Evolutionary conservation across 2,888 invertebrate species (phyloP).

Genomic region (Acleris cristana): DNA sequence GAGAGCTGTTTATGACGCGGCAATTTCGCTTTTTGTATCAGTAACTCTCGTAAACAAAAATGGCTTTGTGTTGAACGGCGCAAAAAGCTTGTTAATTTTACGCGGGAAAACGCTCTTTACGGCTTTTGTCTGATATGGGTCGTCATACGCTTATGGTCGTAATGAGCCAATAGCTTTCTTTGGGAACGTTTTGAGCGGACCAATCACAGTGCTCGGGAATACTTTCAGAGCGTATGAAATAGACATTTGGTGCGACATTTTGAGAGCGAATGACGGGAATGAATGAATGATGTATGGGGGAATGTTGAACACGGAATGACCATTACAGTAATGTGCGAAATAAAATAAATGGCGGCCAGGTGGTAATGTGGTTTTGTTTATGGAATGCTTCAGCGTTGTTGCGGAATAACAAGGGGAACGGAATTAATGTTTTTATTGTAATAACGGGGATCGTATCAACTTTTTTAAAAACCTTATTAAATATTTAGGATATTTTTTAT

Average conservation of each 20-base stretch:
- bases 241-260: conserved; percentile 19
- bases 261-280: conserved; percentile 19
- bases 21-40: conserved; percentile 35
- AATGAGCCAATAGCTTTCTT: conserved; percentile 28
- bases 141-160: conserved; percentile 26
- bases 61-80: conserved; percentile 33
- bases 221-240: conserved; percentile 24
- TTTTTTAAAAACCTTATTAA: conserved; percentile 8
- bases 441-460: conserved; percentile 4
- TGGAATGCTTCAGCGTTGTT: conserved; percentile 9
- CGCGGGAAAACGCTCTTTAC: conserved; percentile 17
- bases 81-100: conserved; percentile 46
- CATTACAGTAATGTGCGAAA: conserved; percentile 37
- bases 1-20: conserved; percentile 37
- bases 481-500: background rate
- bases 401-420: conserved; percentile 5
- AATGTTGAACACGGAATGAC: conserved; percentile 35
- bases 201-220: conserved; percentile 22
- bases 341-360: conserved; percentile 35
- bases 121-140: conserved; percentile 1
- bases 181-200: conserved; percentile 8
- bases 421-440: conserved; percentile 7
- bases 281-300: conserved; percentile 25
- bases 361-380: conserved; percentile 12
- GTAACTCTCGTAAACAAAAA: conserved; percentile 36